Percentiles rank a stretch among this genome's conserved stretches.
phyloP scores from a whole-genome alignment of 1,140 invertebrate species.

The Lysiphlebus fabarum region DNA sequence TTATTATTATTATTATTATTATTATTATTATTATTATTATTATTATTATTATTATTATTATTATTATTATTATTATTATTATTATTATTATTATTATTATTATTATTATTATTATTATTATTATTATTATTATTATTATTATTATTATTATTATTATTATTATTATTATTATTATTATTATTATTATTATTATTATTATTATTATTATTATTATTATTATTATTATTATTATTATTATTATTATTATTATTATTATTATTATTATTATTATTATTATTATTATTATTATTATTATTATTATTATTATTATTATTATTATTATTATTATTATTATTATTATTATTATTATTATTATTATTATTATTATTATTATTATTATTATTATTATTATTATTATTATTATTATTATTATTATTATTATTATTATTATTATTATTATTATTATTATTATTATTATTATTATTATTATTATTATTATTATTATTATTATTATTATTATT shows the following conservation, averaged over 20 bases:
- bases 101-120: slow-evolving; percentile 9
- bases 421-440: slow-evolving; percentile 13
- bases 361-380: background rate
- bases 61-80: slow-evolving; percentile 5
- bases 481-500: slow-evolving; percentile 9
- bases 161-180: slow-evolving; percentile 5
- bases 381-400: slow-evolving; percentile 14
- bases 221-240: slow-evolving; percentile 12
- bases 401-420: background rate
- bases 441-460: slow-evolving; percentile 2
- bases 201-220: slow-evolving; percentile 1
- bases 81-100: slow-evolving; percentile 8
- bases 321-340: background rate
- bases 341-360: slow-evolving; percentile 12
- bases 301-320: slow-evolving; percentile 11
- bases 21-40: too few species aligned
- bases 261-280: slow-evolving; percentile 11
- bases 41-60: slow-evolving; percentile 14
- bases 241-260: slow-evolving; percentile 1
- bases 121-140: slow-evolving; percentile 6
- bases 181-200: slow-evolving; percentile 11
- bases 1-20: slow-evolving; percentile 25
- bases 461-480: slow-evolving; percentile 15
- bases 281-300: slow-evolving; percentile 2
- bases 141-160: slow-evolving; percentile 10